phyloP scores from a whole-genome alignment of 1,140 invertebrate species.

The Eueides isabella region DNA sequence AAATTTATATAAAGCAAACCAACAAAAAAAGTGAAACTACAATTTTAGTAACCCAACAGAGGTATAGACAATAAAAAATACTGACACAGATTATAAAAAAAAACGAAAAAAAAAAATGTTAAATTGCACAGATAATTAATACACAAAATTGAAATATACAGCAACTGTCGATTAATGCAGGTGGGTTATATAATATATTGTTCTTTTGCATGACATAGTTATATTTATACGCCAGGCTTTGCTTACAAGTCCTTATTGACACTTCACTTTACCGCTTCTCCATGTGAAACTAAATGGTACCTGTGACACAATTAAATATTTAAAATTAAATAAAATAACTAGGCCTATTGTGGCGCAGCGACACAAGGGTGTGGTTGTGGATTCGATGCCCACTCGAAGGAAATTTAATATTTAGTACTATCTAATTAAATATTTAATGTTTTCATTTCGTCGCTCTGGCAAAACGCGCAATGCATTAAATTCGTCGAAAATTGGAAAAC shows the following conservation, averaged over 20 bases:
- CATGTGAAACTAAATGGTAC: slow-evolving; percentile 53
- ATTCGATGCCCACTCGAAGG: too few relatives aligned
- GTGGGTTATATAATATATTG: slow-evolving; percentile 40
- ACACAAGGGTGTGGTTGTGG: too few relatives aligned
- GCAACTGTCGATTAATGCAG: slow-evolving; percentile 21
- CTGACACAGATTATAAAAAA: neutral
- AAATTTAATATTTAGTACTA: too few relatives aligned
- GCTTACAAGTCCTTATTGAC: slow-evolving; percentile 75
- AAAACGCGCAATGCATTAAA: too few relatives aligned
- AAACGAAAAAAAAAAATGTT: slow-evolving; percentile 6
- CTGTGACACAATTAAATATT: slow-evolving; percentile 44
- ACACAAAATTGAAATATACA: slow-evolving; percentile 18
- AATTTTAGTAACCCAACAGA: neutral
- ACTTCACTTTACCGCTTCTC: slow-evolving; percentile 74
- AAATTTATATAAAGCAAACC: neutral
- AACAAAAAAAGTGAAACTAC: neutral
- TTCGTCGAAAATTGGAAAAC: too few relatives aligned
- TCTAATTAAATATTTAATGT: too few relatives aligned
- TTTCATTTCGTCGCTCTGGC: too few relatives aligned
- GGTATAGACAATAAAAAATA: neutral
- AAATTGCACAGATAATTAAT: slow-evolving; percentile 41
- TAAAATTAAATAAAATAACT: too few relatives aligned
- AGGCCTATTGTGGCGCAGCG: too few relatives aligned
- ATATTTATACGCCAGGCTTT: slow-evolving; percentile 68
- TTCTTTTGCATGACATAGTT: slow-evolving; percentile 52